Evolutionary conservation across 2,888 invertebrate species (phyloP).

Genomic region (Hydropsyche betteni): DNA sequence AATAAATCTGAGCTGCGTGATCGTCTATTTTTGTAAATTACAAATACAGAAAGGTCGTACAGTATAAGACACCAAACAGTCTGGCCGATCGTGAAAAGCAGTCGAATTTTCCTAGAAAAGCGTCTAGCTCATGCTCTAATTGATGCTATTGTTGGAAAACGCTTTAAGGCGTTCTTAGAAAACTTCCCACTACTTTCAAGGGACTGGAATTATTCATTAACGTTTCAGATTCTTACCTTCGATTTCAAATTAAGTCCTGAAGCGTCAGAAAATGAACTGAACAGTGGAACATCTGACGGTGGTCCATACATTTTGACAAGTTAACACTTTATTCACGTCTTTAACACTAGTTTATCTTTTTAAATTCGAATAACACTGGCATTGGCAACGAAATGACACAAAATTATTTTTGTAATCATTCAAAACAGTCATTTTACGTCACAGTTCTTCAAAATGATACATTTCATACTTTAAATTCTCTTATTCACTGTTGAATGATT

Average conservation of each 20-base stretch:
- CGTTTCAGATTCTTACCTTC: conserved; percentile 61
- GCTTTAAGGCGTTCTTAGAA: neutral
- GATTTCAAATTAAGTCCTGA: conserved; percentile 68
- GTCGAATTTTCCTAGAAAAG: conserved; percentile 7
- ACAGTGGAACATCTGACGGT: conserved; percentile 57
- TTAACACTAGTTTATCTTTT: neutral
- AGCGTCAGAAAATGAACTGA: conserved; percentile 72
- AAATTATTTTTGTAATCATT: too few species aligned
- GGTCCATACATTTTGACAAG: conserved; percentile 55
- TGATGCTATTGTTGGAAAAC: too few species aligned
- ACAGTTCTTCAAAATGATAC: too few species aligned
- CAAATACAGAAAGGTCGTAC: conserved; percentile 11
- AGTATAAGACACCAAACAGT: conserved; percentile 24
- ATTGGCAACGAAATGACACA: neutral
- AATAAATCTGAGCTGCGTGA: conserved; percentile 20
- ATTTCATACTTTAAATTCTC: too few species aligned
- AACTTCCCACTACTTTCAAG: too few species aligned
- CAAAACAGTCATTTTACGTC: too few species aligned
- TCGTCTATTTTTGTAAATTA: conserved; percentile 28
- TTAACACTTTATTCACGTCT: neutral
- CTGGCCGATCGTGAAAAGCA: neutral
- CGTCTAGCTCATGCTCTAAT: neutral
- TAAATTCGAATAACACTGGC: neutral
- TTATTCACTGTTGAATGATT: too few species aligned
- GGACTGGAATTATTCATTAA: neutral